Evolutionary conservation across 1,140 invertebrate species (phyloP).

Genomic region (Dolichoris vasculosae): DNA sequence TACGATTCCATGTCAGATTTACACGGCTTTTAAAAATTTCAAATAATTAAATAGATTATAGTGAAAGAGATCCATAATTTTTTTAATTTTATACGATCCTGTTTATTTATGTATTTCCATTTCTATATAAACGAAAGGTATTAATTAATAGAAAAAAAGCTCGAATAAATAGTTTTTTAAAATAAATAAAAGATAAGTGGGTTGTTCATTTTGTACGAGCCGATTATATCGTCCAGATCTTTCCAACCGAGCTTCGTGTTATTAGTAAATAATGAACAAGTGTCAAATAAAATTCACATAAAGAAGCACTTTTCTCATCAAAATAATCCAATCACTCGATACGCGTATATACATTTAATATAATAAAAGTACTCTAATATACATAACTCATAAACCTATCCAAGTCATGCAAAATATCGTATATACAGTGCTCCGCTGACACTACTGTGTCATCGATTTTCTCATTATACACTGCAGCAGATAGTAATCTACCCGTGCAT

Average conservation of each 20-base stretch:
- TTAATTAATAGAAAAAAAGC: neutral
- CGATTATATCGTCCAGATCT: neutral
- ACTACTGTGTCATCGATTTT: slow-evolving; percentile 47
- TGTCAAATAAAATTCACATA: slow-evolving; percentile 18
- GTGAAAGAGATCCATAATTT: too few species aligned
- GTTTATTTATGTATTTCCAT: neutral
- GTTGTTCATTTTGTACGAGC: neutral
- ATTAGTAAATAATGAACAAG: slow-evolving; percentile 9
- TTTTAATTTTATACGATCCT: too few species aligned
- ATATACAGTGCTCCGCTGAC: slow-evolving; percentile 31
- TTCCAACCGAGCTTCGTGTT: neutral
- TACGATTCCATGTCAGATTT: too few species aligned
- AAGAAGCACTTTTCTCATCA: slow-evolving; percentile 17
- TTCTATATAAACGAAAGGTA: neutral
- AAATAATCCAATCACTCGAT: slow-evolving; percentile 10
- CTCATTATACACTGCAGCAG: slow-evolving; percentile 39
- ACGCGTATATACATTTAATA: slow-evolving; percentile 6
- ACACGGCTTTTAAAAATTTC: too few species aligned
- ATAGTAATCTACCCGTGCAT: slow-evolving; percentile 45
- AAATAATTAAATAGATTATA: too few species aligned
- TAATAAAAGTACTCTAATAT: slow-evolving; percentile 12
- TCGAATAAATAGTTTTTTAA: too few species aligned
- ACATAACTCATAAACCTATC: slow-evolving; percentile 28
- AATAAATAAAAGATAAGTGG: neutral
- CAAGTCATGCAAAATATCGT: slow-evolving; percentile 42